Conservation (phyloP, 2,797 vertebrate genomes). For the Cygnus olor region DNA sequence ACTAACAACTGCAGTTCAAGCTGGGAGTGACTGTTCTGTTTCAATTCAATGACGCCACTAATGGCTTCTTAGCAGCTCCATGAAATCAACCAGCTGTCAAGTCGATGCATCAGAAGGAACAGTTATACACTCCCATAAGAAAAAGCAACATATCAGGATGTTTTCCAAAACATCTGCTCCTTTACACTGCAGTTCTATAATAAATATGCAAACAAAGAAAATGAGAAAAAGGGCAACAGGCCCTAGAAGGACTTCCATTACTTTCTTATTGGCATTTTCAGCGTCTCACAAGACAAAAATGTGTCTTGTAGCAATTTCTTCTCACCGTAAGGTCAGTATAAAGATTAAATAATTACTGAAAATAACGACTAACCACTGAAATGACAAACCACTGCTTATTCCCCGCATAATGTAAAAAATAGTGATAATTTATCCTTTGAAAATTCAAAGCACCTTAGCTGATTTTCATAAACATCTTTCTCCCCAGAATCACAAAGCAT, state of each 20-base stretch:
- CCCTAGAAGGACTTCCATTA: slow-evolving; percentile 51
- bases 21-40: slow-evolving; percentile 90
- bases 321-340: background rate
- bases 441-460: background rate
- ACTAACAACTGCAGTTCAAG: slow-evolving; percentile 87
- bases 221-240: slow-evolving; percentile 53
- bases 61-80: slow-evolving; percentile 98
- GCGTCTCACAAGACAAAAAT: slow-evolving; percentile 21
- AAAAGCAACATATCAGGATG: slow-evolving; percentile 92
- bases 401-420: background rate
- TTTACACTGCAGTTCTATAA: slow-evolving; percentile 89
- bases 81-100: slow-evolving; percentile 99
- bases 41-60: slow-evolving; percentile 97
- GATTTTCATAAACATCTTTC: background rate
- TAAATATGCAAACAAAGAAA: slow-evolving; percentile 93
- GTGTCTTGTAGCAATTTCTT: slow-evolving; percentile 7
- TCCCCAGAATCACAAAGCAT: background rate
- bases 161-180: slow-evolving; percentile 99
- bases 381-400: background rate
- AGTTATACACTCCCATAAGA: slow-evolving; percentile 93
- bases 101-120: slow-evolving; percentile 94
- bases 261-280: slow-evolving; percentile 50
- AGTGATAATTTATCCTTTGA: background rate
- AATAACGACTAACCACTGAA: background rate
- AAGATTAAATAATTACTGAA: slow-evolving; percentile 26